These are phyloP conservation scores for Burhinus bistriatus DNA, from an alignment of 2,113 vertebrate species.

Conservation along the genomic window DNA sequence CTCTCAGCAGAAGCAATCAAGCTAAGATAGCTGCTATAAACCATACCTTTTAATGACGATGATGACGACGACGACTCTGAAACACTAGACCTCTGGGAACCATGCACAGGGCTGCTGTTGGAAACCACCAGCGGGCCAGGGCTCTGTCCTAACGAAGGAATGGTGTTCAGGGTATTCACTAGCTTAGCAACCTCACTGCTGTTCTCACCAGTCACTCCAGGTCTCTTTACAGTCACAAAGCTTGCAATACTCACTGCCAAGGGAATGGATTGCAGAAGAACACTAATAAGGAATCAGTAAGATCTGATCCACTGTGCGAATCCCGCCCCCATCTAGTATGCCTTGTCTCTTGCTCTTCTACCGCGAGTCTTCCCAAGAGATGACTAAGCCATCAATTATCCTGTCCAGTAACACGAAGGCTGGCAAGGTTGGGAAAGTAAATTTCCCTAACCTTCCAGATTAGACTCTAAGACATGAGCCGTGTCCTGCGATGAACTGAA, in stretches of 20 bases:
- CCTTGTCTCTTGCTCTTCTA: not conserved
- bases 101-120: constrained; percentile 74
- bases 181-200: constrained; percentile 76
- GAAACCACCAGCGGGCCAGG: constrained; percentile 72
- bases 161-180: constrained; percentile 74
- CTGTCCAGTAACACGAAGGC: not conserved
- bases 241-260: constrained; percentile 78
- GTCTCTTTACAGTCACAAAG: constrained; percentile 77
- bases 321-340: not conserved
- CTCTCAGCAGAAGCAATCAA: not conserved
- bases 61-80: constrained; percentile 46
- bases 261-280: constrained; percentile 5
- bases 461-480: not conserved
- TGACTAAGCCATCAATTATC: not conserved
- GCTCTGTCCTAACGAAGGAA: constrained; percentile 71
- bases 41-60: constrained; percentile 61
- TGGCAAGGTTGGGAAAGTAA: not conserved
- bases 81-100: constrained; percentile 65
- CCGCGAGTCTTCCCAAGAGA: not conserved
- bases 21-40: not conserved
- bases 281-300: not conserved
- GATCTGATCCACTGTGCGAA: not conserved
- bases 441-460: not conserved
- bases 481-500: not conserved
- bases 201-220: constrained; percentile 73